Percentiles rank a stretch among this genome's conserved stretches.
Conservation (phyloP, 2,888 invertebrate species). For the Chymomyza fuscimana region DNA sequence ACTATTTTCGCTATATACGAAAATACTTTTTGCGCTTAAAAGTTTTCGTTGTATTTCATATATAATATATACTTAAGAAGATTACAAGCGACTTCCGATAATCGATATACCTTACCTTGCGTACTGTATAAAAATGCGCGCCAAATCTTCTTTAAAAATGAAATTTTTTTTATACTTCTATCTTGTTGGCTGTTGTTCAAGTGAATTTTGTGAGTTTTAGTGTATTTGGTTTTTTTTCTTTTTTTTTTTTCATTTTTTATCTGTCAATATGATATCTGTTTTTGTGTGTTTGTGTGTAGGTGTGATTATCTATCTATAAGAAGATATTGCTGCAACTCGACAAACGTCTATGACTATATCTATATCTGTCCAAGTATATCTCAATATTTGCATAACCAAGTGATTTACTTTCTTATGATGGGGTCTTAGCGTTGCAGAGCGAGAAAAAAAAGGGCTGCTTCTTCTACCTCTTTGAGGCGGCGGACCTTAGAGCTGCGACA, state of each 20-base stretch:
- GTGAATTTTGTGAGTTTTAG: slow-evolving; percentile 53
- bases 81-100: not conserved
- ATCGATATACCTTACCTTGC: not conserved
- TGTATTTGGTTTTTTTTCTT: not conserved
- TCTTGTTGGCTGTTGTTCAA: slow-evolving; percentile 55
- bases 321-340: slow-evolving; percentile 14
- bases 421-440: slow-evolving; percentile 17
- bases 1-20: too few relatives aligned
- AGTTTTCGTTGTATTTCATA: too few relatives aligned
- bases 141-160: slow-evolving; percentile 68
- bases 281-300: slow-evolving; percentile 39
- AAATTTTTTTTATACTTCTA: slow-evolving; percentile 1
- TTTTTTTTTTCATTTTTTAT: not conserved
- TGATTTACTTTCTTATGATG: slow-evolving; percentile 54
- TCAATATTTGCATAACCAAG: slow-evolving; percentile 63
- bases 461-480: not conserved
- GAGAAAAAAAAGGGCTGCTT: not conserved
- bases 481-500: slow-evolving; percentile 33
- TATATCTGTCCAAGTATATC: slow-evolving; percentile 6
- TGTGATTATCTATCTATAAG: slow-evolving; percentile 46
- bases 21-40: too few relatives aligned
- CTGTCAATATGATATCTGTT: not conserved
- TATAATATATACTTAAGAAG: not conserved
- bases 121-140: slow-evolving; percentile 31
- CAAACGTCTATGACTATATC: not conserved